A percentile compares a stretch with the other conserved stretches of the same genome.
phyloP scores from a whole-genome alignment of 2,797 vertebrate genomes.

The Iguana delicatissima region DNA sequence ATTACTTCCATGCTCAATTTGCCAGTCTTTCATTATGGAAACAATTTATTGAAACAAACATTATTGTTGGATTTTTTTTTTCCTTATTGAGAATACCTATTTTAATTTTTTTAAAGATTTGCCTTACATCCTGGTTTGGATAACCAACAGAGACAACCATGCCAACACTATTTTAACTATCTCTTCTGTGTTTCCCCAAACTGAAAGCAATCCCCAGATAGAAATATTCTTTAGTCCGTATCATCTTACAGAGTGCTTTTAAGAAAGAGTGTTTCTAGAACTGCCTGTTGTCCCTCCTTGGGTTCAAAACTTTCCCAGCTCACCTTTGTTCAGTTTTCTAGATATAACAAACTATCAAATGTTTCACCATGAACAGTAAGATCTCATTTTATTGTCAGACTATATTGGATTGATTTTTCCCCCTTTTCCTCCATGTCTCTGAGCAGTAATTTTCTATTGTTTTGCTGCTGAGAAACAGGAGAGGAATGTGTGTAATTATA shows the following conservation, averaged over 20 bases:
- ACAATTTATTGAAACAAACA: background rate
- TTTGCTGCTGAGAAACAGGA: constrained; percentile 35
- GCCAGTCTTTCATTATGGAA: background rate
- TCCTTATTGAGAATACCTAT: background rate
- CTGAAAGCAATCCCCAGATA: background rate
- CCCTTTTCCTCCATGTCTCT: background rate
- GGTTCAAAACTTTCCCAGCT: background rate
- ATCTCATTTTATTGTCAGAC: constrained; percentile 12
- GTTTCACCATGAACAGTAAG: constrained; percentile 9
- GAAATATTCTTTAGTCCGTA: background rate
- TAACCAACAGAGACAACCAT: background rate
- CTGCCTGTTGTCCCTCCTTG: background rate
- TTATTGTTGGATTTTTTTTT: background rate
- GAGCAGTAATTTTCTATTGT: constrained; percentile 39
- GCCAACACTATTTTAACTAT: background rate
- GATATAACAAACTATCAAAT: background rate
- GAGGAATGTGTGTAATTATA: constrained; percentile 38
- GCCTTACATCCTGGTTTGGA: background rate
- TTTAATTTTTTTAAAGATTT: background rate
- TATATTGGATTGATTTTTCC: background rate
- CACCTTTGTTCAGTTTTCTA: background rate
- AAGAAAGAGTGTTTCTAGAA: background rate
- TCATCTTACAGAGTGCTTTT: background rate
- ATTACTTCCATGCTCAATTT: background rate
- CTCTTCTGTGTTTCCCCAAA: background rate